Evolutionary conservation across 1,140 invertebrate species (phyloP).

Genomic region (Lasioglossum albipes): DNA sequence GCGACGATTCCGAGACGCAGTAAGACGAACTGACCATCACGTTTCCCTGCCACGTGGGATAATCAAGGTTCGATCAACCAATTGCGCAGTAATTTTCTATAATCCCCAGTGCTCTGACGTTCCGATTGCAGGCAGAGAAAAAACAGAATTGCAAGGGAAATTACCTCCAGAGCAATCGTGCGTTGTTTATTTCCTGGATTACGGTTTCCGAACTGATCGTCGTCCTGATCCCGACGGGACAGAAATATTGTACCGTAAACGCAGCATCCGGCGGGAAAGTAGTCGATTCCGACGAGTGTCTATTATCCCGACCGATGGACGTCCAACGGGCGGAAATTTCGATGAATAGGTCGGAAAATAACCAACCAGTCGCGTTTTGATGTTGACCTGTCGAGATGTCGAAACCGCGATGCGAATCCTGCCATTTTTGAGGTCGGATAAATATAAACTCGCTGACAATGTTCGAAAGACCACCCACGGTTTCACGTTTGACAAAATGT

Average conservation of each 20-base stretch:
- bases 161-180: too few relatives aligned
- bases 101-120: background rate
- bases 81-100: background rate
- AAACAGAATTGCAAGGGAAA: background rate
- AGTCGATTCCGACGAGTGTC: background rate
- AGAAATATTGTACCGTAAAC: background rate
- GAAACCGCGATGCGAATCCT: background rate
- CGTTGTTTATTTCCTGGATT: too few relatives aligned
- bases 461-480: too few relatives aligned
- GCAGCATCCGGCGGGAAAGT: background rate
- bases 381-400: background rate
- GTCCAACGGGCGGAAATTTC: background rate
- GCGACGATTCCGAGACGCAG: background rate
- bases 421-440: background rate
- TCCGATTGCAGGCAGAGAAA: fast-evolving
- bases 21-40: background rate
- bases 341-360: background rate
- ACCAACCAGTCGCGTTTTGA: background rate
- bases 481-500: too few relatives aligned
- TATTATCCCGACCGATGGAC: background rate
- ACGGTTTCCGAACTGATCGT: too few relatives aligned
- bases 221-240: too few relatives aligned
- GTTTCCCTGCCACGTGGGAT: background rate
- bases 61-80: background rate
- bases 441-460: background rate